phyloP scores from a whole-genome alignment of 2,113 vertebrate genomes.

The Pithys albifrons region DNA sequence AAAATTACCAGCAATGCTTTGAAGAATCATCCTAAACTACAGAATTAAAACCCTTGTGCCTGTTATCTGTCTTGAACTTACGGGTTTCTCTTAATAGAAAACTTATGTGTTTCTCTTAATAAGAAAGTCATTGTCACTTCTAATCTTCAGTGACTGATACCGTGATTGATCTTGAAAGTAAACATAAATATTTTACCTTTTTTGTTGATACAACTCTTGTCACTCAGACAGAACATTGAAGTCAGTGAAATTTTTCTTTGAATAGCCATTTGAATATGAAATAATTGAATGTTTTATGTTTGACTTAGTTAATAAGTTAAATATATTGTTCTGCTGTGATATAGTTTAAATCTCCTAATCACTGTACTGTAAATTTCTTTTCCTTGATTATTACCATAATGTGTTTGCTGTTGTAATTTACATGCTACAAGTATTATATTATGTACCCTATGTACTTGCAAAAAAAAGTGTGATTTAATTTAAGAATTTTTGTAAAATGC shows the following conservation, averaged over 20 bases:
- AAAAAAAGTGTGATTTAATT: background rate
- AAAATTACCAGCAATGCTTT: background rate
- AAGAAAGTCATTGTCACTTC: background rate
- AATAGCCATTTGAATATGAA: background rate
- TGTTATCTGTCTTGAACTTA: background rate
- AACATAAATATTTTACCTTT: background rate
- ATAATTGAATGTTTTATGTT: background rate
- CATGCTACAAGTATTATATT: background rate
- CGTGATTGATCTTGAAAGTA: background rate
- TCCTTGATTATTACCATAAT: background rate
- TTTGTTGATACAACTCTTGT: background rate
- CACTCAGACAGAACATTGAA: background rate
- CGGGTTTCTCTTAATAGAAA: background rate
- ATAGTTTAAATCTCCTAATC: background rate
- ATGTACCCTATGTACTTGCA: background rate
- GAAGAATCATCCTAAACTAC: background rate
- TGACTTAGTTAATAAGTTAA: background rate
- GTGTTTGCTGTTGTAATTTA: conserved; percentile 4
- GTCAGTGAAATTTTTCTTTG: background rate
- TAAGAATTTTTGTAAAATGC: background rate
- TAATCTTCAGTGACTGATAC: background rate
- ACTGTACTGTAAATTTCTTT: background rate
- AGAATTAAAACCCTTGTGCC: background rate
- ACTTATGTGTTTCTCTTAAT: background rate
- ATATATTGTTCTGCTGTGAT: background rate